Conservation (phyloP, 2,797 vertebrate species). For the Pelodytes ibericus region DNA sequence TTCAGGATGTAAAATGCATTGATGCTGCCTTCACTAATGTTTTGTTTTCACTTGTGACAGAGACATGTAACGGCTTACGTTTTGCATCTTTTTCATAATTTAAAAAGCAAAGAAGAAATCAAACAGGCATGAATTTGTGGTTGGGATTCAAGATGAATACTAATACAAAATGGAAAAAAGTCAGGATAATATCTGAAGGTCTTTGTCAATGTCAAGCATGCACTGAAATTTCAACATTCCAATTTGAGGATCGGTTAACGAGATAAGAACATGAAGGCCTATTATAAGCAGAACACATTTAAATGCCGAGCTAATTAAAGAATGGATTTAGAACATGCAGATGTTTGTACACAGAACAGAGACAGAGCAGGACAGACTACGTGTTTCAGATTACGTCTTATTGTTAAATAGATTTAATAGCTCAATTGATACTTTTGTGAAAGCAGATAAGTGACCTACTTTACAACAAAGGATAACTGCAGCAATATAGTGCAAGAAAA, state of each 20-base stretch:
- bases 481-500: neutral
- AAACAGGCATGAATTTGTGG: too few species aligned
- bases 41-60: too few species aligned
- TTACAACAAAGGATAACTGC: constrained; percentile 18
- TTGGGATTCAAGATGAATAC: too few species aligned
- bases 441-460: constrained; percentile 24
- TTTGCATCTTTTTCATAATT: too few species aligned
- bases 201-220: too few species aligned
- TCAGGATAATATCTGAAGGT: too few species aligned
- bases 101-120: too few species aligned
- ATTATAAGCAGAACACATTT: neutral
- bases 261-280: neutral
- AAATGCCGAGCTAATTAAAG: neutral
- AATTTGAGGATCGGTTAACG: neutral
- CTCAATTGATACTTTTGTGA: neutral
- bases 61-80: too few species aligned
- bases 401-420: neutral
- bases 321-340: neutral
- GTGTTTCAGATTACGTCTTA: neutral
- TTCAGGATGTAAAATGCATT: too few species aligned
- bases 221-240: neutral
- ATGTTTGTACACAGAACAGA: neutral
- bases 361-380: neutral
- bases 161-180: too few species aligned
- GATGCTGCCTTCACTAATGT: too few species aligned